These are phyloP conservation scores for Ashinkailepas kermadecensis DNA, from an alignment of 2,888 invertebrate genomes.

Conservation along the genomic window DNA sequence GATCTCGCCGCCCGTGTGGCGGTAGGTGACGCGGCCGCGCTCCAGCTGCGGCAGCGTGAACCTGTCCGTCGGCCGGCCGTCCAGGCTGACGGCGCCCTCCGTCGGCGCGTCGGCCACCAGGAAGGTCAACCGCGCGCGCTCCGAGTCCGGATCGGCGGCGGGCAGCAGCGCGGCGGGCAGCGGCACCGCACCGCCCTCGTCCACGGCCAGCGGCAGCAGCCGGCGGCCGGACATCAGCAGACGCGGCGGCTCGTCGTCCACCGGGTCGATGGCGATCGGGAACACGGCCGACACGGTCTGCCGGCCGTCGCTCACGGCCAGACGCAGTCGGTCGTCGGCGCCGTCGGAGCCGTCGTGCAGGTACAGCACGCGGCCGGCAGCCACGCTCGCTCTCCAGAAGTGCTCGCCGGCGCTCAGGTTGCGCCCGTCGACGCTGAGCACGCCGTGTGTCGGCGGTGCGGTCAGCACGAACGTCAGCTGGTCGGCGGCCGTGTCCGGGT, in stretches of 20 bases:
- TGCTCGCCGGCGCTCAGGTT: conserved; percentile 37
- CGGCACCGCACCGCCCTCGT: conserved; percentile 38
- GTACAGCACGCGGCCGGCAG: conserved; percentile 38
- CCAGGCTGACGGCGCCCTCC: conserved; percentile 37
- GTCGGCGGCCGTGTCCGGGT: conserved; percentile 40
- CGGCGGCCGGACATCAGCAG: conserved; percentile 35
- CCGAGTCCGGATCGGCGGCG: conserved; percentile 40
- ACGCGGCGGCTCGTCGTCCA: conserved; percentile 27
- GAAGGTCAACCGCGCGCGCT: conserved; percentile 36
- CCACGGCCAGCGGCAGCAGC: conserved; percentile 35
- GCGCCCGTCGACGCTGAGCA: conserved; percentile 36
- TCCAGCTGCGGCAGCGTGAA: conserved; percentile 41
- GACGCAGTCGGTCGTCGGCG: conserved; percentile 37
- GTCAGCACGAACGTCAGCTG: conserved; percentile 37
- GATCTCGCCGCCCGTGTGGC: conserved; percentile 40
- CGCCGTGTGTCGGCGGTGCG: conserved; percentile 38
- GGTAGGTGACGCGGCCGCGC: conserved; percentile 37
- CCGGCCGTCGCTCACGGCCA: conserved; percentile 42
- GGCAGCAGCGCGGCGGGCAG: conserved; percentile 38
- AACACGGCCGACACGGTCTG: conserved; percentile 40
- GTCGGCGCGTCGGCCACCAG: conserved; percentile 37
- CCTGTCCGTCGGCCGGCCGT: conserved; percentile 36
- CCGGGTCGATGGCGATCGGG: conserved; percentile 37
- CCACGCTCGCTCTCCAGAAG: conserved; percentile 39
- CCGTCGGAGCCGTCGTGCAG: conserved; percentile 36